These are phyloP conservation scores for Sialia sialis DNA, from an alignment of 2,113 vertebrate genomes.

Conservation along the genomic window DNA sequence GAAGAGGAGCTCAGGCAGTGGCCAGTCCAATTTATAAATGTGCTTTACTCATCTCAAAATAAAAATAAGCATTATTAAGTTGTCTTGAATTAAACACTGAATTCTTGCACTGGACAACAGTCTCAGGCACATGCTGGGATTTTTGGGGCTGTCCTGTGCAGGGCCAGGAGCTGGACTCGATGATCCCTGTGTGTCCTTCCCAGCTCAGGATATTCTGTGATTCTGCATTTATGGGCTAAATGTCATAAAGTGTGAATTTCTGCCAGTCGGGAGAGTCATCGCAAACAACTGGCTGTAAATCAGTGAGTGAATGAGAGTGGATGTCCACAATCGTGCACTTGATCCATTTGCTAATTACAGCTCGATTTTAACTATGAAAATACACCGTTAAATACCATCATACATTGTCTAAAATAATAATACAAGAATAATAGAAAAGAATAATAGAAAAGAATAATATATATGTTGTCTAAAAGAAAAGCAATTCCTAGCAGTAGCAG, in stretches of 20 bases:
- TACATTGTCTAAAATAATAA: no score
- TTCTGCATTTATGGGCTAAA: background rate
- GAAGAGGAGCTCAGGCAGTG: background rate
- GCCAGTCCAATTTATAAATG: rapidly evolving
- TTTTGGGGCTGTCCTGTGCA: background rate
- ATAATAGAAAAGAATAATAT: no score
- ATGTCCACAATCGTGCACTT: background rate
- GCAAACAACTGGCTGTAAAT: background rate
- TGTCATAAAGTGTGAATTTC: background rate
- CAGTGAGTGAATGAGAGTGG: background rate
- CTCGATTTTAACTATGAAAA: background rate
- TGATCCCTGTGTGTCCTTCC: background rate
- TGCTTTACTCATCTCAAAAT: background rate
- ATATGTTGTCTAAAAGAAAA: background rate
- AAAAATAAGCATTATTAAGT: background rate
- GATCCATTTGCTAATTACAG: background rate
- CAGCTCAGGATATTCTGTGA: background rate
- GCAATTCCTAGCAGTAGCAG: background rate
- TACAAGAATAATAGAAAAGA: no score
- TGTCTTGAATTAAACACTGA: background rate
- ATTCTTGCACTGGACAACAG: background rate
- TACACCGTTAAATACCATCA: no score
- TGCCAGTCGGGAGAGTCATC: background rate
- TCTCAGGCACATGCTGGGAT: background rate
- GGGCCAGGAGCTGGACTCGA: background rate